Base-by-base conservation (phyloP, 2,888 invertebrate genomes). In the Pseudococcus longispinus region DNA sequence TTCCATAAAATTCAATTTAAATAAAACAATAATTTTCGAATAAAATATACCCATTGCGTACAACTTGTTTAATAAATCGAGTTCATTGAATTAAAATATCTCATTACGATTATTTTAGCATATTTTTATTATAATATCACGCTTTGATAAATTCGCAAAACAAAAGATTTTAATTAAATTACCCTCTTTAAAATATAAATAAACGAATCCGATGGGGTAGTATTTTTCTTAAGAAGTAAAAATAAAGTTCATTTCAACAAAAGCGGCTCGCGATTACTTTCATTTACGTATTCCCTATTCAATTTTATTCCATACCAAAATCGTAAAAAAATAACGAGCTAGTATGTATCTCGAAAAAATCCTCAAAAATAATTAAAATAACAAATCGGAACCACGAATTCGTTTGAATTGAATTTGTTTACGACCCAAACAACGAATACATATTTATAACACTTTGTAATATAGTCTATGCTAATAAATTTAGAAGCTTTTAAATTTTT, bases 391-490 rank as follows among this genome's bases (percentile, higher is more conserved):
- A 23, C 60, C 23, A 60, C 70, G 32, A 70, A 29, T 70, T 60
- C 60, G 23, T 60, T 60, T 29, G 5, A 11, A 15, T 60, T 29
- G 5, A 11, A 15, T 70, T 70, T 70, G 15, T 70, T 70, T 32
- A 70, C 70, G 29, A 70, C 29, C 29, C 29, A 70, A 70, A 70
- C 70, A 70, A 70, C 60, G 60, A 60, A 60, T 70, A 29, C 70
- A 70, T 70, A 70, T 70, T 70, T 29, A 70, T 29, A 70, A 29
- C 70, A 70, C 70, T 70, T 70, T 29, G 70, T 29, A 70, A 37
- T 37, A 37, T n/a, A n/a, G n/a, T n/a, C n/a, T n/a, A n/a, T 29
- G 70, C 70, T 70, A 70, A 70, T 70, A 70, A 70, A 70, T 26
- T 55, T 23, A 70, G 29, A 70, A 70, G 70, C 70, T 70, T 70